These are phyloP conservation scores for Platygyra sinensis DNA, from an alignment of 64 coral and sea anemone genomes.

Conservation along the genomic window DNA sequence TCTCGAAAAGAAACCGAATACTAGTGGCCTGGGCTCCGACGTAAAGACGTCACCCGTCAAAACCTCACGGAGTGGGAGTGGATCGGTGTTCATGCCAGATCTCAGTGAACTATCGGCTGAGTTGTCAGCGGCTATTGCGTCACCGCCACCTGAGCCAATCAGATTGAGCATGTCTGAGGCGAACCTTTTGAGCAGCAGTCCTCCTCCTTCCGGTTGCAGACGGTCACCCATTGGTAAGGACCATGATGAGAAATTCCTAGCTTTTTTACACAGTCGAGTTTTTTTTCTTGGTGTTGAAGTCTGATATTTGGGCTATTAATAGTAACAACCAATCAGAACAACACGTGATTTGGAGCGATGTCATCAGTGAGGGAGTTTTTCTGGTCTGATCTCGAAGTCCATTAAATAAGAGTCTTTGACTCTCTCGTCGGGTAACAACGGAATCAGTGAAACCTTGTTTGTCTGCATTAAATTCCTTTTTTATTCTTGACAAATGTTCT, in stretches of 20 bases:
- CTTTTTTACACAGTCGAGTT: neutral
- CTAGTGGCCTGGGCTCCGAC: neutral
- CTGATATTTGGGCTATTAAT: neutral
- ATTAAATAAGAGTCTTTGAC: no score
- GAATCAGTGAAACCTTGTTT: no score
- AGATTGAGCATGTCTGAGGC: slow-evolving; percentile 39
- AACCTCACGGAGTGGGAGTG: neutral
- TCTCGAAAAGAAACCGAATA: slow-evolving; percentile 2
- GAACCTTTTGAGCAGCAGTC: slow-evolving; percentile 3
- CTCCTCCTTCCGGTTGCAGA: neutral
- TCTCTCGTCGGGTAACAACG: no score
- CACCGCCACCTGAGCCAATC: slow-evolving; percentile 40
- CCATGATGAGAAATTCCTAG: neutral
- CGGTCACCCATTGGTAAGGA: neutral
- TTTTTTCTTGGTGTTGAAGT: neutral
- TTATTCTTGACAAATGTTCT: no score
- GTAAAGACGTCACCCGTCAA: neutral
- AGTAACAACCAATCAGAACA: neutral
- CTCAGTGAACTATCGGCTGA: slow-evolving; percentile 42
- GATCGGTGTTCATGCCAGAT: slow-evolving; percentile 14
- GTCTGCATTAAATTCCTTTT: no score
- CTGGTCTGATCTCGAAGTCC: no score
- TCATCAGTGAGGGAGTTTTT: no score
- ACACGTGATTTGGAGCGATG: neutral
- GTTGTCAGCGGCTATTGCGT: slow-evolving; percentile 46